Percentiles rank a stretch among this genome's conserved stretches.
Conservation (phyloP, 2,797 vertebrate genomes). For the Gephyroberyx darwinii region DNA sequence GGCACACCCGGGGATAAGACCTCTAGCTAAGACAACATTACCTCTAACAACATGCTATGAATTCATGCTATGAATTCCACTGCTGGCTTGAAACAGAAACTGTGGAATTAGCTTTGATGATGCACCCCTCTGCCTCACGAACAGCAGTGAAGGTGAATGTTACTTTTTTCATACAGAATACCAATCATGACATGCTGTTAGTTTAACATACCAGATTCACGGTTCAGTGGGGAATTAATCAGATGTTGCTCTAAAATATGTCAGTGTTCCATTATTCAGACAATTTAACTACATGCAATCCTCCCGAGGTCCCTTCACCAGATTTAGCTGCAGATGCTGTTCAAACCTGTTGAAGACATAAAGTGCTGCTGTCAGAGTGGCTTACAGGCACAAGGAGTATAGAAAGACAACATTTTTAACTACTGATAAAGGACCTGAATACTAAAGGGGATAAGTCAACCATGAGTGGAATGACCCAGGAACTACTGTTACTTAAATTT, state of each 20-base stretch:
- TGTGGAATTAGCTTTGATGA: constrained; percentile 42
- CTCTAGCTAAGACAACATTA: constrained; percentile 51
- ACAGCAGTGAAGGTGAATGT: constrained; percentile 23
- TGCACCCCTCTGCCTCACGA: neutral
- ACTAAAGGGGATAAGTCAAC: constrained; percentile 40
- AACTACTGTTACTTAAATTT: constrained; percentile 27
- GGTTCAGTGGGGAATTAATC: constrained; percentile 58
- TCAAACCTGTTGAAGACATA: constrained; percentile 67
- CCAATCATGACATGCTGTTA: constrained; percentile 53
- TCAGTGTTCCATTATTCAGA: constrained; percentile 66
- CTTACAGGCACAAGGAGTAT: constrained; percentile 55
- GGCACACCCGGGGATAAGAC: constrained; percentile 51
- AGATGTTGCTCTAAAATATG: constrained; percentile 63
- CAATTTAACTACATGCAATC: constrained; percentile 63
- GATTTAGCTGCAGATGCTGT: constrained; percentile 71
- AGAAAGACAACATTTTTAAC: constrained; percentile 38
- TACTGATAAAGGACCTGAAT: constrained; percentile 8
- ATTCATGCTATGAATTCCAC: constrained; percentile 52
- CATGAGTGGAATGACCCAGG: constrained; percentile 48
- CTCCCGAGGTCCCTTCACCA: constrained; percentile 64
- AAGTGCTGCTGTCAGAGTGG: constrained; percentile 63
- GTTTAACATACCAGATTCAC: constrained; percentile 48
- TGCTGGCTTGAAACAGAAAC: constrained; percentile 39
- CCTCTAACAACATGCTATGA: constrained; percentile 45
- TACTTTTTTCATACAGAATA: constrained; percentile 41